Evolutionary conservation across 2,113 vertebrate genomes (phyloP).

Genomic region (Gobio gobio): DNA sequence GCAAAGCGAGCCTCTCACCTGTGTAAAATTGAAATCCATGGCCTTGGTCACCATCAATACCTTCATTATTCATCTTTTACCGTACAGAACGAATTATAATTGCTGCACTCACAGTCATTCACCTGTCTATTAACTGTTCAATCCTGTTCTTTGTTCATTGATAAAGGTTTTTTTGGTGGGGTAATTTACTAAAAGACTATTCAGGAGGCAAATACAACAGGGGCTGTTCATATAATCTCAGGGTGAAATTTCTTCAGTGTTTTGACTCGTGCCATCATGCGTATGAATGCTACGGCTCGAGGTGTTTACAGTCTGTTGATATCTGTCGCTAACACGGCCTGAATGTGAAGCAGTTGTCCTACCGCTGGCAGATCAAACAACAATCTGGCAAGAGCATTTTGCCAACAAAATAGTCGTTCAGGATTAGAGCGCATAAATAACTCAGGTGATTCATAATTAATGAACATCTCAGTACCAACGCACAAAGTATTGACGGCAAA

Average conservation of each 20-base stretch:
- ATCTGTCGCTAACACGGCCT: conserved; percentile 19
- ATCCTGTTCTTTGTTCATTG: conserved; percentile 7
- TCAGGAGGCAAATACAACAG: background rate
- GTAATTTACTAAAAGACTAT: background rate
- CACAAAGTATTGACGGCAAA: conserved; percentile 32
- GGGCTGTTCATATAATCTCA: conserved; percentile 11
- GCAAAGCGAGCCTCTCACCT: conserved; percentile 9
- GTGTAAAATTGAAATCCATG: conserved; percentile 32
- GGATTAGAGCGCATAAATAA: conserved; percentile 47
- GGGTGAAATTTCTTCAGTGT: conserved; percentile 9
- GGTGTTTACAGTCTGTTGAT: conserved; percentile 19
- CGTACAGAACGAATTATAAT: background rate
- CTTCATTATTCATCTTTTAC: conserved; percentile 23
- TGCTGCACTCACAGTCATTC: conserved; percentile 16
- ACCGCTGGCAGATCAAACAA: conserved; percentile 40
- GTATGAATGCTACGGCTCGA: background rate
- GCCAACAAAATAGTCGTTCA: conserved; percentile 40
- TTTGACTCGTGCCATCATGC: conserved; percentile 8
- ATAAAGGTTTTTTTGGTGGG: too few species aligned
- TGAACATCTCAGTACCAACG: background rate
- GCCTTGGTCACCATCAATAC: conserved; percentile 7
- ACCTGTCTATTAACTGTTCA: conserved; percentile 3
- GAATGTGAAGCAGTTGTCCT: conserved; percentile 31
- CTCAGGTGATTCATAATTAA: conserved; percentile 42
- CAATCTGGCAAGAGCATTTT: conserved; percentile 44